Conservation (phyloP, 2,113 vertebrate genomes). For the Notothenia coriiceps region DNA sequence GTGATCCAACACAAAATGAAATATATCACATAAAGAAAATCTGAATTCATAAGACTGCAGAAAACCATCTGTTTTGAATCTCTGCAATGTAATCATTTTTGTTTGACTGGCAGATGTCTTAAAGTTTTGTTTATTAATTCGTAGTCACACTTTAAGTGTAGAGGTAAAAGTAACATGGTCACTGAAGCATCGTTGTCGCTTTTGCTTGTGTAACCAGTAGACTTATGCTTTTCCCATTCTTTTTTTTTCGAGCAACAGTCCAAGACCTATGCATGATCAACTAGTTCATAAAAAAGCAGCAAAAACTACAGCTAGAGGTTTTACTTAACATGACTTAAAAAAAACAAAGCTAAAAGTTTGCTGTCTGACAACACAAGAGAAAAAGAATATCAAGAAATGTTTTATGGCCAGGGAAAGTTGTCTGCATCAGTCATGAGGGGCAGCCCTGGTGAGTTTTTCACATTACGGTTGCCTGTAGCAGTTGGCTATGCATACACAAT, state of each 20-base stretch:
- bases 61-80: conserved; percentile 31
- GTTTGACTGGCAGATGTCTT: conserved; percentile 46
- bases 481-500: conserved; percentile 13
- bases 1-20: conserved; percentile 6
- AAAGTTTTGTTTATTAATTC: conserved; percentile 33
- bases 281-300: background rate
- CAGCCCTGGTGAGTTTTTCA: conserved; percentile 1
- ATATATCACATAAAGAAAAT: background rate
- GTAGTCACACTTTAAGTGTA: conserved; percentile 28
- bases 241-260: no score
- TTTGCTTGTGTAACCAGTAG: conserved; percentile 22
- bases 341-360: background rate
- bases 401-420: background rate
- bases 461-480: background rate
- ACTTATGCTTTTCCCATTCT: conserved; percentile 8
- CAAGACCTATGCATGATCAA: no score
- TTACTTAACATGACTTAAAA: background rate
- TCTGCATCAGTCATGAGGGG: conserved; percentile 4
- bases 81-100: conserved; percentile 25
- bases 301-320: background rate
- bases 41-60: conserved; percentile 4
- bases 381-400: background rate
- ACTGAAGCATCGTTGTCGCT: conserved; percentile 3
- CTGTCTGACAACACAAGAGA: background rate
- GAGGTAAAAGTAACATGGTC: conserved; percentile 15